Percentiles rank a stretch among this genome's conserved stretches.
phyloP scores from a whole-genome alignment of 2,113 vertebrate species.

The Sorex araneus region DNA sequence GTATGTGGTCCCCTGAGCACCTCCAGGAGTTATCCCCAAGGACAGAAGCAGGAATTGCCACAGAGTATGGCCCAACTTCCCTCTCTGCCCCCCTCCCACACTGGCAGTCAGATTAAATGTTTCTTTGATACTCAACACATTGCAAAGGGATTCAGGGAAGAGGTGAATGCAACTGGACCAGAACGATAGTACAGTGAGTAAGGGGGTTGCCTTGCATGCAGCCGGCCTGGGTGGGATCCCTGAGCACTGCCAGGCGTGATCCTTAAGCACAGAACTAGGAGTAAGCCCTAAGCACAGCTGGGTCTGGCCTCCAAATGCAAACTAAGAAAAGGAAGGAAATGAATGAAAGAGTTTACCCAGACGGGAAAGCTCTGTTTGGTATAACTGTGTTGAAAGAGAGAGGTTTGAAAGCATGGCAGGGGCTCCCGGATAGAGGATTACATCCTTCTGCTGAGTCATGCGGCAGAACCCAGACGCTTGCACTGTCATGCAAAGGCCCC shows the following conservation, averaged over 20 bases:
- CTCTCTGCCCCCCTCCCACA: no score
- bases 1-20: no score
- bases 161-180: not conserved
- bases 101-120: not conserved
- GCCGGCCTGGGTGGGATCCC: no score
- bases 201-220: no score
- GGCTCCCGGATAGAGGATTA: not conserved
- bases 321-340: not conserved
- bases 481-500: not conserved
- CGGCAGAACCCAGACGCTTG: not conserved
- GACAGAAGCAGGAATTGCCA: no score
- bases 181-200: no score
- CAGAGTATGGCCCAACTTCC: no score
- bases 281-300: no score
- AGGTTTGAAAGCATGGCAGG: not conserved
- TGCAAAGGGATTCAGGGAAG: conserved; percentile 1
- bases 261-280: no score
- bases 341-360: not conserved
- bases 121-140: not conserved
- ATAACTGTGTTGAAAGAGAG: not conserved
- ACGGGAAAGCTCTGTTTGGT: not conserved
- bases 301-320: no score
- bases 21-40: no score
- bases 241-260: no score
- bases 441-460: not conserved